These are phyloP conservation scores for Lycaon pictus DNA, from an alignment of 2,113 vertebrate species.

Conservation along the genomic window DNA sequence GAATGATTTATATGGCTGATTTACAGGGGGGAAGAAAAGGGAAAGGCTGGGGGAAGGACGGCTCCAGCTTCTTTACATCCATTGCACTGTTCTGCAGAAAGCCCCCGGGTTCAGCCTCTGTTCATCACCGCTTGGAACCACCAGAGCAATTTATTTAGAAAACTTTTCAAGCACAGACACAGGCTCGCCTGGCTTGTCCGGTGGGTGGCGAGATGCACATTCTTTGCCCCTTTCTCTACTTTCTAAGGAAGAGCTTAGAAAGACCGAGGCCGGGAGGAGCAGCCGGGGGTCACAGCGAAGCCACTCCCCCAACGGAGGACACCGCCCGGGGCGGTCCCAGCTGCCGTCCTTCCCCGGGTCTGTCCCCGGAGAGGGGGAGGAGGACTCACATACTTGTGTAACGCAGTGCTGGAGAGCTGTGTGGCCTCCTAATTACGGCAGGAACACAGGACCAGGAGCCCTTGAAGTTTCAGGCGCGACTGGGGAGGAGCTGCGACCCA, in stretches of 20 bases:
- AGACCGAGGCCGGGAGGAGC: not conserved
- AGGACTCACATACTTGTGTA: conserved; percentile 57
- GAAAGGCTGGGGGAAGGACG: not conserved
- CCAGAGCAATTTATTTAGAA: conserved; percentile 92
- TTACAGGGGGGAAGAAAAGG: conserved; percentile 85
- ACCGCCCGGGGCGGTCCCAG: conserved; percentile 45
- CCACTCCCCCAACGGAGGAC: not conserved
- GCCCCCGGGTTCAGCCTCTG: conserved; percentile 84
- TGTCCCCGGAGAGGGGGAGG: conserved; percentile 76
- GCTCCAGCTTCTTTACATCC: conserved; percentile 87
- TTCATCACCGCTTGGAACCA: conserved; percentile 90
- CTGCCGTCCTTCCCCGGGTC: conserved; percentile 43
- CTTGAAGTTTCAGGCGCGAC: conserved; percentile 68
- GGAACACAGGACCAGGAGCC: not conserved
- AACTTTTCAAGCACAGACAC: conserved; percentile 85
- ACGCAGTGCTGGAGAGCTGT: conserved; percentile 66
- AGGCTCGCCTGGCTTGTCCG: conserved; percentile 38
- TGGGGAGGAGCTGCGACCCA: not conserved
- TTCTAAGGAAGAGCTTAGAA: conserved; percentile 81
- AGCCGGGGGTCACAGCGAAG: not conserved
- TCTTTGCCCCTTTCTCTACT: conserved; percentile 62
- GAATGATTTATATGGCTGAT: conserved; percentile 95
- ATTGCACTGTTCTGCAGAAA: conserved; percentile 87
- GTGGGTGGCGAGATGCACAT: conserved; percentile 66
- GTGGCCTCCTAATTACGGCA: conserved; percentile 59